Conservation (phyloP, 2,113 vertebrate species). For the Turnix velox region DNA sequence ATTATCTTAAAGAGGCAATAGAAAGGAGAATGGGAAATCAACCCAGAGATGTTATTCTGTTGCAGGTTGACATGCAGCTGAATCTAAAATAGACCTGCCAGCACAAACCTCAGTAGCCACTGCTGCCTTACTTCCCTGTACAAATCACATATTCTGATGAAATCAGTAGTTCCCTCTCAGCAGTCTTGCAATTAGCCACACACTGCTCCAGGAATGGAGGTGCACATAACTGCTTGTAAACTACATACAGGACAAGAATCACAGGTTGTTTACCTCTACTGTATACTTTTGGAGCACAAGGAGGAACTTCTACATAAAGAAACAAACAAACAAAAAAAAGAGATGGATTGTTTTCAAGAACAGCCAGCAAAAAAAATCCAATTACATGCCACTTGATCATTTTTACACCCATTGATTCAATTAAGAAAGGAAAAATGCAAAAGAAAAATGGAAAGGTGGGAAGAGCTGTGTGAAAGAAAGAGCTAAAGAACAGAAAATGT, state of each 20-base stretch:
- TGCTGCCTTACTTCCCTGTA: background rate
- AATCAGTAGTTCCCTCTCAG: background rate
- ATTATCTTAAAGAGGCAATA: background rate
- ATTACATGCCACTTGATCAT: background rate
- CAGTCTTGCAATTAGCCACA: background rate
- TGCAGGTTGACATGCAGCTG: background rate
- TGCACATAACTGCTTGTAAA: background rate
- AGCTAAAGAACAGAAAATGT: background rate
- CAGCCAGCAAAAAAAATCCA: background rate
- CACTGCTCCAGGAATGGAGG: background rate
- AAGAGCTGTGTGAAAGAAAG: background rate
- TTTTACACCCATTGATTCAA: background rate
- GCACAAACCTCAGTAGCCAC: background rate
- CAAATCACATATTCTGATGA: background rate
- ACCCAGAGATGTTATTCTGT: background rate
- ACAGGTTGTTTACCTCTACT: background rate
- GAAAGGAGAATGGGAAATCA: background rate
- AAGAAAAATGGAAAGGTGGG: background rate
- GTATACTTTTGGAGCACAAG: background rate
- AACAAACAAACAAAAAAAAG: background rate
- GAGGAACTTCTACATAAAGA: background rate
- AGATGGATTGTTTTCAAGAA: background rate
- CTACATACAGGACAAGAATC: background rate
- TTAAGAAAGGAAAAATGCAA: background rate
- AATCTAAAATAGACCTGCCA: background rate